phyloP scores from a whole-genome alignment of 2,113 vertebrate genomes.

The Clarias macrocephalus region DNA sequence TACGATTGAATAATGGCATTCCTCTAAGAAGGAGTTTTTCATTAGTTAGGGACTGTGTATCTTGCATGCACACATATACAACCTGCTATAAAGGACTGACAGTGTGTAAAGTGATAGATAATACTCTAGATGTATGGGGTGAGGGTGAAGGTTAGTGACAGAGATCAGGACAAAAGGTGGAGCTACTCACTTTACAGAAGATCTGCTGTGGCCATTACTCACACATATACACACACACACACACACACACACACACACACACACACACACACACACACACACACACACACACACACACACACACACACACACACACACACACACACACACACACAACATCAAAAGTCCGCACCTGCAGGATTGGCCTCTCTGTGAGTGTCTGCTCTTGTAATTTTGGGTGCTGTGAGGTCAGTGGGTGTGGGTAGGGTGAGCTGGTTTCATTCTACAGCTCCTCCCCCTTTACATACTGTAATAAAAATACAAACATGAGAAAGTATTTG shows the following conservation, averaged over 20 bases:
- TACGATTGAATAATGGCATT: not conserved
- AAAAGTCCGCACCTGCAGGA: conserved; percentile 48
- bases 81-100: conserved; percentile 3
- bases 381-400: conserved; percentile 50
- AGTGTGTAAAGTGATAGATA: conserved; percentile 50
- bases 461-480: conserved; percentile 3
- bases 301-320: not conserved
- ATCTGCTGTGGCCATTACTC: conserved; percentile 49
- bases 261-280: conserved; percentile 33
- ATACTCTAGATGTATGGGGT: conserved; percentile 41
- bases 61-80: conserved; percentile 12
- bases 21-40: not conserved
- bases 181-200: conserved; percentile 49
- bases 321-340: conserved; percentile 18
- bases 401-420: conserved; percentile 46
- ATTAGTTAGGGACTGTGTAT: not conserved
- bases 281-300: conserved; percentile 15
- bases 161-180: conserved; percentile 33
- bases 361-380: conserved; percentile 39
- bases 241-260: conserved; percentile 32
- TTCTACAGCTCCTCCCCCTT: not conserved
- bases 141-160: conserved; percentile 45
- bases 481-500: not conserved
- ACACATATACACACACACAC: conserved; percentile 32
- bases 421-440: conserved; percentile 14